Evolutionary conservation across 2,888 invertebrate genomes (phyloP).

Genomic region (Loripinus fragilis): DNA sequence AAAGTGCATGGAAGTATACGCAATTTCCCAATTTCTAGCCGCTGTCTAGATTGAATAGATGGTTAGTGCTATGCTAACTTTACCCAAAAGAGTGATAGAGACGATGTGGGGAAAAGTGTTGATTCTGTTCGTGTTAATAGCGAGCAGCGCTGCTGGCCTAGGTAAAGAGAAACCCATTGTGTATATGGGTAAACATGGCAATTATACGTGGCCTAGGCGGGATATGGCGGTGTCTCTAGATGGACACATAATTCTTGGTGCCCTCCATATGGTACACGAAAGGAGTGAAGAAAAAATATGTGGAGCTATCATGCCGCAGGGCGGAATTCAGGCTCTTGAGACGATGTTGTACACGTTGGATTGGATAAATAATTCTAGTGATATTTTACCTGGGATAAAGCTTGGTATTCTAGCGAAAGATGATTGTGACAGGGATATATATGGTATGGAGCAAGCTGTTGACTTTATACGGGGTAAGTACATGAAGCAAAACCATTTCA

Average conservation of each 20-base stretch:
- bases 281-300: slow-evolving; percentile 92
- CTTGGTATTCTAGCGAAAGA: slow-evolving; percentile 95
- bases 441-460: slow-evolving; percentile 97
- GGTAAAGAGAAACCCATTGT: slow-evolving; percentile 48
- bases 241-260: slow-evolving; percentile 94
- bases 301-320: slow-evolving; percentile 97
- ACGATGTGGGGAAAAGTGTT: neutral
- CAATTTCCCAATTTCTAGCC: no score
- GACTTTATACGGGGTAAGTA: slow-evolving; percentile 97
- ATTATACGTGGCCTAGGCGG: slow-evolving; percentile 80
- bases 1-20: no score
- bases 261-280: slow-evolving; percentile 98
- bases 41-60: no score
- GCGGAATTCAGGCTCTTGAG: slow-evolving; percentile 90
- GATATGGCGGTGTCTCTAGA: slow-evolving; percentile 90
- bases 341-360: slow-evolving; percentile 96
- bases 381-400: slow-evolving; percentile 90
- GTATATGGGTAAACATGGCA: slow-evolving; percentile 66
- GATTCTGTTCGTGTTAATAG: neutral
- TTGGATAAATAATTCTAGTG: slow-evolving; percentile 86
- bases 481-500: no score
- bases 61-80: no score
- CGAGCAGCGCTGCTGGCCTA: neutral
- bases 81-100: neutral
- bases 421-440: slow-evolving; percentile 98